Conservation (phyloP, 2,888 invertebrate genomes). For the Drosophila ustulata region DNA sequence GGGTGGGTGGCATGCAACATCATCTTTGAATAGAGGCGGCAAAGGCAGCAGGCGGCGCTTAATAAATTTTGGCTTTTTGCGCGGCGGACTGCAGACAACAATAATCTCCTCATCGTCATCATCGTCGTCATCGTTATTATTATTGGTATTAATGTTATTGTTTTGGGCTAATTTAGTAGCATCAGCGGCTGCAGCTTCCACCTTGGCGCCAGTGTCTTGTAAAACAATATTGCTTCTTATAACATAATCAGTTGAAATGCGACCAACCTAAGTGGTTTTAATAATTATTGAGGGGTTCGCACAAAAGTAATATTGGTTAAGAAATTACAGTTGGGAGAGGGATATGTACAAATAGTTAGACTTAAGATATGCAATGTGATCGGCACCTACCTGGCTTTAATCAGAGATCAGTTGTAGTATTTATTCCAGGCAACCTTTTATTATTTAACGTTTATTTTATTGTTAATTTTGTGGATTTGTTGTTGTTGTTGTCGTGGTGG, state of each 20-base stretch:
- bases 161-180: not conserved
- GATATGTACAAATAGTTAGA: slow-evolving; percentile 15
- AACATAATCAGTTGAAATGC: slow-evolving; percentile 43
- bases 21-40: slow-evolving; percentile 8
- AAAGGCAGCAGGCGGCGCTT: slow-evolving; percentile 6
- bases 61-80: slow-evolving; percentile 14
- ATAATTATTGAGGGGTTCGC: slow-evolving; percentile 34
- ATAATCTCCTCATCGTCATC: slow-evolving; percentile 66
- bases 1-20: slow-evolving; percentile 13
- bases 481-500: slow-evolving; percentile 70
- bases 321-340: not conserved
- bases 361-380: slow-evolving; percentile 31
- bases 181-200: slow-evolving; percentile 1
- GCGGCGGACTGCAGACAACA: slow-evolving; percentile 64
- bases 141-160: not conserved
- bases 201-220: slow-evolving; percentile 17
- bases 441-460: slow-evolving; percentile 49
- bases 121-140: slow-evolving; percentile 18
- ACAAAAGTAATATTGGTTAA: slow-evolving; percentile 3
- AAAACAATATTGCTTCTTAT: slow-evolving; percentile 39
- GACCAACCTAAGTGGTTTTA: slow-evolving; percentile 60
- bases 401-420: slow-evolving; percentile 85
- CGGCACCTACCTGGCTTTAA: slow-evolving; percentile 81
- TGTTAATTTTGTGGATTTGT: slow-evolving; percentile 53
- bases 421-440: slow-evolving; percentile 85